Percentiles rank a stretch among this genome's conserved stretches.
Evolutionary conservation across 35 echinoderm and acorn worm genomes (phyloP).

Genomic region (Lytechinus variegatus): DNA sequence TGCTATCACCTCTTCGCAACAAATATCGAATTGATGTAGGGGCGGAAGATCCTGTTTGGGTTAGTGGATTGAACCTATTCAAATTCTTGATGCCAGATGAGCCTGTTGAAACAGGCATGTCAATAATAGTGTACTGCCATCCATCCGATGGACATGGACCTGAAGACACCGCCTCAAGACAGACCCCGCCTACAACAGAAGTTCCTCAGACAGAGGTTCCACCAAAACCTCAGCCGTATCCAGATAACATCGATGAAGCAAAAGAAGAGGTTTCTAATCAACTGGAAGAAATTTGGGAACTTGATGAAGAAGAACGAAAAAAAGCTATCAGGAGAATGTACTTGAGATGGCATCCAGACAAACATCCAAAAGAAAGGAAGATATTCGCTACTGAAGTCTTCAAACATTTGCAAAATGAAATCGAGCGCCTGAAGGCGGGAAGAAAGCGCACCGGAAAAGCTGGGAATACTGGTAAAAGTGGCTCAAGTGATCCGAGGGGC

Average conservation of each 20-base stretch:
- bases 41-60: neutral
- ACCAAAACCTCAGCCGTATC: neutral
- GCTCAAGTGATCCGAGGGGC: neutral
- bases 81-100: slow-evolving; percentile 13
- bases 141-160: neutral
- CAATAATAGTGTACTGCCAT: neutral
- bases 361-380: slow-evolving; percentile 36
- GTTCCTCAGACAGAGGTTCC: neutral
- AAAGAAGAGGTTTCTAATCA: slow-evolving; percentile 27
- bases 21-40: slow-evolving; percentile 2
- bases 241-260: slow-evolving; percentile 36
- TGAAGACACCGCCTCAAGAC: neutral
- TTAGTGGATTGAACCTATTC: neutral
- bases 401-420: slow-evolving; percentile 51
- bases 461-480: neutral
- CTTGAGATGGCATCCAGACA: slow-evolving; percentile 67
- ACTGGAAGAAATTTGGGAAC: slow-evolving; percentile 35
- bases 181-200: neutral
- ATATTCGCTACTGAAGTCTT: slow-evolving; percentile 50
- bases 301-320: slow-evolving; percentile 52
- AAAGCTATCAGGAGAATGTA: slow-evolving; percentile 42
- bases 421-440: slow-evolving; percentile 9
- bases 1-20: neutral
- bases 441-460: neutral
- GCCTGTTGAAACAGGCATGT: neutral